These are phyloP conservation scores for Diorhabda elongata DNA, from an alignment of 1,140 invertebrate species.

Conservation along the genomic window DNA sequence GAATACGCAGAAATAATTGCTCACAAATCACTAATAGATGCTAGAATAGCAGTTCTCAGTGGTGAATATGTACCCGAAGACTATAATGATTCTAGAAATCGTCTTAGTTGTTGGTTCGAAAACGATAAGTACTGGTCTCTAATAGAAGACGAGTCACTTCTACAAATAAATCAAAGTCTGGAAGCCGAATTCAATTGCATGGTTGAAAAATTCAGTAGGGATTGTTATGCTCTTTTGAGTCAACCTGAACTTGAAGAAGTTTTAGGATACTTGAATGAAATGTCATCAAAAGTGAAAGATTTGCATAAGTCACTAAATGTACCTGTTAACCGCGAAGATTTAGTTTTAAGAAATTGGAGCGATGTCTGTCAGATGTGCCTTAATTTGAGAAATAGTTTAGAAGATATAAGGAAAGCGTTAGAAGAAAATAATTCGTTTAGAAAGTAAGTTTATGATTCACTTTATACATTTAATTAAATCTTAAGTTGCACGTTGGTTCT, in stretches of 20 bases:
- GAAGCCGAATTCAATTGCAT: constrained; percentile 44
- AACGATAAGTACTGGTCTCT: constrained; percentile 33
- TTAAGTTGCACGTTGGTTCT: too few species aligned
- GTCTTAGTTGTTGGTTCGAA: constrained; percentile 31
- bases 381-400: constrained; percentile 29
- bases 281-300: constrained; percentile 34
- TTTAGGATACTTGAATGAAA: constrained; percentile 32
- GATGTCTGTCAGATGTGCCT: constrained; percentile 50
- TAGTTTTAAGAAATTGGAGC: constrained; percentile 38
- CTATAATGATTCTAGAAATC: constrained; percentile 10
- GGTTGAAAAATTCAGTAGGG: constrained; percentile 33
- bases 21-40: constrained; percentile 72
- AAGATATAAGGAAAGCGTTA: constrained; percentile 24
- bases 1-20: constrained; percentile 72
- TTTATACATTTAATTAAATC: too few species aligned
- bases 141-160: constrained; percentile 33
- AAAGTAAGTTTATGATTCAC: constrained; percentile 22
- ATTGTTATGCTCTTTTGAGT: constrained; percentile 34
- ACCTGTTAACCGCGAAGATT: constrained; percentile 20
- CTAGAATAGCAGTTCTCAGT: constrained; percentile 59
- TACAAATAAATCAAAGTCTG: constrained; percentile 39
- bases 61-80: constrained; percentile 43
- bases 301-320: constrained; percentile 34
- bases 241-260: constrained; percentile 36
- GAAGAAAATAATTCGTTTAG: constrained; percentile 22